phyloP scores from a whole-genome alignment of 2,113 vertebrate genomes.

The Triplophysa rosa region DNA sequence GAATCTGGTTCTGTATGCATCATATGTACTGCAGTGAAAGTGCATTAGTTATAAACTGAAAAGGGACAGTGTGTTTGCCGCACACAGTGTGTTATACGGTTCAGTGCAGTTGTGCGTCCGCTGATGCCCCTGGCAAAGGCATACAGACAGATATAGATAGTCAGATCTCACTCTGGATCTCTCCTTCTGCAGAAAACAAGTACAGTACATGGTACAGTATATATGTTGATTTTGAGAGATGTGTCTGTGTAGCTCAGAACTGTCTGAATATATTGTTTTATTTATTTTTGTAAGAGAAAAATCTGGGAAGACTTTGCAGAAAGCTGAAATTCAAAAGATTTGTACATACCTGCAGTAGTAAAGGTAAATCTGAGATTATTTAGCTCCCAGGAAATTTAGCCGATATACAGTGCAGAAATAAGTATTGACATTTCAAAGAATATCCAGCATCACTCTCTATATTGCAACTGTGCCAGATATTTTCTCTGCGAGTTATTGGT shows the following conservation, averaged over 20 bases:
- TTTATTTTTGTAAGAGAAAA: too few species aligned
- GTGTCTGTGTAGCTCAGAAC: not conserved
- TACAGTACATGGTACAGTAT: not conserved
- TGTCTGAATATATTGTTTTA: not conserved
- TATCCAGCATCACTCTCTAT: not conserved
- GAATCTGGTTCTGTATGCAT: constrained; percentile 51
- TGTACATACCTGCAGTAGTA: not conserved
- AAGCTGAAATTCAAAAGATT: too few species aligned
- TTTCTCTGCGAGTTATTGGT: not conserved
- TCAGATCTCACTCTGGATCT: constrained; percentile 2
- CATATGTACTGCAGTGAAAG: constrained; percentile 53
- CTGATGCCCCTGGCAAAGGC: constrained; percentile 23
- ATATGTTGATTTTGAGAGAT: not conserved
- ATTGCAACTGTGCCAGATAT: not conserved
- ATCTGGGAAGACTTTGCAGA: too few species aligned
- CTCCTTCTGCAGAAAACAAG: not conserved
- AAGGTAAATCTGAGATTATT: not conserved
- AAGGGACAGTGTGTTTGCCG: constrained; percentile 26
- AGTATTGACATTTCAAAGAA: constrained; percentile 5
- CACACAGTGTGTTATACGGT: not conserved
- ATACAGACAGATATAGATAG: constrained; percentile 1
- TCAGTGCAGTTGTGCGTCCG: not conserved
- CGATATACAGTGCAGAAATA: not conserved
- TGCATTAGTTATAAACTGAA: constrained; percentile 53
- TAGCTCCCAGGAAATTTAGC: not conserved